Evolutionary conservation across 1,140 invertebrate genomes (phyloP), one percentile per base, ranked within the genome.

Genomic region (Macrobrachium nipponense): DNA sequence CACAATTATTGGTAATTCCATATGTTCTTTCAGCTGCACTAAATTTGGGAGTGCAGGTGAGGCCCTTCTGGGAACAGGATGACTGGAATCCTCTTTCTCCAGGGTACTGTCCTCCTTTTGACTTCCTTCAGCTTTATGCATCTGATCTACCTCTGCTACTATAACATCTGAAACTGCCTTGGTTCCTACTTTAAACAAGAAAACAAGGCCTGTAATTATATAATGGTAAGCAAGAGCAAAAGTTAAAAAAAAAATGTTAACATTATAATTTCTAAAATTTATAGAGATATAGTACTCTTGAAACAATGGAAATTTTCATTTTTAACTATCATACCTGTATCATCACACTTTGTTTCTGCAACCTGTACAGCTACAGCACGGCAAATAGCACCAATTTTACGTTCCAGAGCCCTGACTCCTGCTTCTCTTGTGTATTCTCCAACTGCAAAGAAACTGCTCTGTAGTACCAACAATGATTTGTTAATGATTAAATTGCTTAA

Each of bases 381-480:
- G 17, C 84, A 86, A 36, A 86, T 14, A 12, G 84, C 84, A 10
- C 77, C 84, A 70, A 86, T 79, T 58, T 86, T 86, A 15, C 84
- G 62, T 44, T 80, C 84, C 36, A 86, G 59, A 18, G 84, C 80
- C 60, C 84, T 60, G 43, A 86, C 84, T 73, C 84, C 84, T 27
- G 84, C 84, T 60, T 86, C 84, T 62, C 84, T 14, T 1, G 84
- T 86, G 36, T 86, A 86, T 62, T 86, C 84, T 73, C 77, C 84
- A 86, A 86, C 84, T 86, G 68, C 17, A 36, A 72, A 27, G 66
- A 14, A 18, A 51, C 8, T 51, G 5, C 51, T 51, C 51, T 51
- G 51, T n/a, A n/a, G n/a, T 51, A 51, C 51, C 51, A 51, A 6
- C 51, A 51, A 51, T 51, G 27, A 4, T 36, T 36, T 36, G 1